Base-by-base conservation (phyloP, 1,140 invertebrate species). In the Trigoniulus corallinus region DNA sequence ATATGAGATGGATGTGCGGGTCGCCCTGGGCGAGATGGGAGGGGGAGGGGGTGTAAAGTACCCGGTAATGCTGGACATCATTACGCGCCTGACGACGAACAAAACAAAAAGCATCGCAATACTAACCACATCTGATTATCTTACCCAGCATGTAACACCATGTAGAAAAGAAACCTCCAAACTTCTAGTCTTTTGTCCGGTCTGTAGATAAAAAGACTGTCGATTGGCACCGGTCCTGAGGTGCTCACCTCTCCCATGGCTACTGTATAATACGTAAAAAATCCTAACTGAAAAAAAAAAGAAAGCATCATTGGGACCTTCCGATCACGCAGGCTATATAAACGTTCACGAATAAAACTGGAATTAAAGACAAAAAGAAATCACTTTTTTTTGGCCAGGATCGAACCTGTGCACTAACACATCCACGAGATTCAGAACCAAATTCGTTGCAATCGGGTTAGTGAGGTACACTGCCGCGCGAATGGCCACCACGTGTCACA, bases 81-180 rank as follows among this genome's bases (percentile, higher is more conserved):
- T n/a, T n/a, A n/a, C n/a, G n/a, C n/a, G n/a, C n/a, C n/a, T n/a
- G n/a, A n/a, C n/a, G n/a, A n/a, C n/a, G n/a, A 51, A 10, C 15
- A 49, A 22, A 21, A 47, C 24, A 7, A n/a, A 21, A n/a, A n/a
- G n/a, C n/a, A n/a, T n/a, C n/a, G n/a, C n/a, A n/a, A n/a, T n/a
- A n/a, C n/a, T n/a, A n/a, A n/a, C 10, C n/a, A 37, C 10, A 37
- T 37, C n/a, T n/a, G 18, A 47, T 15, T 34, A 15, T 34, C 78
- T 76, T 72, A 85, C 77, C 89, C 89, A 18, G 88, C 87, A 69
- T 96, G 92, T 58, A 96, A 75, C 53, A 95, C 81, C 80, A 91
- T 92, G 72, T 96, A 96, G 56, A 88, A 79, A 53, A 93, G 70
- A 67, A 94, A 96, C 61, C 91, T 77, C 89, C 91, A 95, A 44